phyloP scores from a whole-genome alignment of 2,888 invertebrate genomes.

The Dynastes hyllus region DNA sequence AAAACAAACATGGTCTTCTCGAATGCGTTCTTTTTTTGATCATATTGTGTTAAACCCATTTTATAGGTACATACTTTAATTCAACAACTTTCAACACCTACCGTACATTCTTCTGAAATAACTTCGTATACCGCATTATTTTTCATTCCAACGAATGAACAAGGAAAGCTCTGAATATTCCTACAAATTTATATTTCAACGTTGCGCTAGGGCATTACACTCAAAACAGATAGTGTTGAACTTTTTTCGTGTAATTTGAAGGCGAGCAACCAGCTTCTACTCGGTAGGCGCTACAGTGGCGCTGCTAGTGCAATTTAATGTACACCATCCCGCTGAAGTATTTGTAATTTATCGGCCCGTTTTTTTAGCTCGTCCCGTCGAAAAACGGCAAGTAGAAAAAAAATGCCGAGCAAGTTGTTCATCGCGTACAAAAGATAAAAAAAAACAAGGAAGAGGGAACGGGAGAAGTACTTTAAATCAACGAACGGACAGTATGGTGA shows the following conservation, averaged over 20 bases:
- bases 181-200: not conserved
- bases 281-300: not conserved
- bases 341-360: slow-evolving; percentile 43
- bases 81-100: too few relatives aligned
- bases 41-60: too few relatives aligned
- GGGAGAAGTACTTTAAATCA: slow-evolving; percentile 46
- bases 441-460: slow-evolving; percentile 13
- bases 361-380: slow-evolving; percentile 35
- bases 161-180: not conserved
- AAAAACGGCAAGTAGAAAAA: slow-evolving; percentile 4
- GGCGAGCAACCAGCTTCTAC: slow-evolving; percentile 12
- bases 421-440: slow-evolving; percentile 33
- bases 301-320: slow-evolving; percentile 15
- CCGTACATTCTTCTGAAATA: too few relatives aligned
- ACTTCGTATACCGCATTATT: too few relatives aligned
- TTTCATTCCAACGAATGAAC: too few relatives aligned
- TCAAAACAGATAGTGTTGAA: slow-evolving; percentile 16
- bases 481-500: slow-evolving; percentile 40
- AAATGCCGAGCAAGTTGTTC: slow-evolving; percentile 35
- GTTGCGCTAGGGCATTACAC: slow-evolving; percentile 8
- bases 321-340: slow-evolving; percentile 30
- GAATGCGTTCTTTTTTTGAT: too few relatives aligned
- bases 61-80: too few relatives aligned
- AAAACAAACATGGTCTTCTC: too few relatives aligned
- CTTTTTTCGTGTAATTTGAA: slow-evolving; percentile 24